Evolutionary conservation across 2,888 invertebrate species (phyloP).

Genomic region (Volucella inanis): DNA sequence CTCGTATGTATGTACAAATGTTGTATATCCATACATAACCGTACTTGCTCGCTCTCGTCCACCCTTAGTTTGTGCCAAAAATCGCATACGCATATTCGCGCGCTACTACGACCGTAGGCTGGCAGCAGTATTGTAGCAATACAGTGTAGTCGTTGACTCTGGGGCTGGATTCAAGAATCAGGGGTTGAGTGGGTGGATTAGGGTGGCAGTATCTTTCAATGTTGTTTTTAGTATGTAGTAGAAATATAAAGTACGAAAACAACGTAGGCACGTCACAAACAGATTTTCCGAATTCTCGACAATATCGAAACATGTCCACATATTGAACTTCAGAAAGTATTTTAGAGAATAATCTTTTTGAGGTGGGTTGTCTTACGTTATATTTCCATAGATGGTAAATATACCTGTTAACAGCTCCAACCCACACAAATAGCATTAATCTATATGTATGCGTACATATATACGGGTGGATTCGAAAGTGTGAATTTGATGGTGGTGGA

Average conservation of each 20-base stretch:
- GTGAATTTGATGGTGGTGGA: slow-evolving; percentile 48
- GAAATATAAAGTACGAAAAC: slow-evolving; percentile 59
- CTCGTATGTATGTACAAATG: too few relatives aligned
- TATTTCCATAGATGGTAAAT: slow-evolving; percentile 13
- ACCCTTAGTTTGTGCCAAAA: slow-evolving; percentile 30
- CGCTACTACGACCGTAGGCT: slow-evolving; percentile 37
- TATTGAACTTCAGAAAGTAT: slow-evolving; percentile 42
- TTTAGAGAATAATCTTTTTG: slow-evolving; percentile 22
- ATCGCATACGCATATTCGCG: slow-evolving; percentile 57
- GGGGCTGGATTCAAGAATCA: slow-evolving; percentile 50
- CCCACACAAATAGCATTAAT: background rate
- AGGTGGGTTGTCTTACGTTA: slow-evolving; percentile 20
- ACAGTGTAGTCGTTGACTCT: slow-evolving; percentile 62
- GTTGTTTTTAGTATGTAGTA: slow-evolving; percentile 48
- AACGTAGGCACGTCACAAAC: slow-evolving; percentile 66
- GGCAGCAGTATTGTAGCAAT: slow-evolving; percentile 38
- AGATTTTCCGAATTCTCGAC: slow-evolving; percentile 59
- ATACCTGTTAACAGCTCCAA: slow-evolving; percentile 17
- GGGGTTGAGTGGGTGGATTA: slow-evolving; percentile 67
- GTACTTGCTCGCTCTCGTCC: background rate
- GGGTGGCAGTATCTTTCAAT: slow-evolving; percentile 56
- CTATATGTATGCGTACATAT: slow-evolving; percentile 7
- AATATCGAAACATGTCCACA: slow-evolving; percentile 51
- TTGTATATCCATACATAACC: too few relatives aligned
- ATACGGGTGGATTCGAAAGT: slow-evolving; percentile 33